Evolutionary conservation across 1,140 invertebrate species (phyloP), one percentile per base, ranked within the genome.

Genomic region (Capitella teleta): DNA sequence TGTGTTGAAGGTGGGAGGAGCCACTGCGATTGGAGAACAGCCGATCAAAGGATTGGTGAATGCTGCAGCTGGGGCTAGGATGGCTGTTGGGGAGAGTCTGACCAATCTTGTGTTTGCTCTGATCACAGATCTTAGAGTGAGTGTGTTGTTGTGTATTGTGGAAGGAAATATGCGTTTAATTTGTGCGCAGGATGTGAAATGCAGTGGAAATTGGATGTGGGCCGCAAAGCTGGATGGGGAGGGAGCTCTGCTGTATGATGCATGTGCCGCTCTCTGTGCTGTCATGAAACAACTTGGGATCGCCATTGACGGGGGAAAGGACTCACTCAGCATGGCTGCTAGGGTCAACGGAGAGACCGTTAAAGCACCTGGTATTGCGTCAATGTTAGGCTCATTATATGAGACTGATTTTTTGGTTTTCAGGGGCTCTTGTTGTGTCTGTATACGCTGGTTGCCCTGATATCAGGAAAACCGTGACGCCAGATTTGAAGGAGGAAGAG

Each of bases 201-300:
- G 92, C 64, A 93, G 88, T 53, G 93, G 87, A 3, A 98, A 98
- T 72, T 98, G 94, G 94, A 98, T 98, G 94, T 98, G 93, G 94
- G 81, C 92, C 3, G 92, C 92, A 5, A 97, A 97, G 74, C 75
- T 94, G 14, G 80, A 83, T 0, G 87, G 85, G 0, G 92, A 96
- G 74, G 93, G 93, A 4, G 86, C 84, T 16, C 78, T 81, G 28
- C 72, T 98, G 23, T 87, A 84, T 54, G 81, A 84, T 43, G 88
- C 94, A 2, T 96, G 92, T 64, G 66, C 74, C 34, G 86, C 90
- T 12, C 87, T 97, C 80, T 93, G 89, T 68, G 67, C 75, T 0
- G 71, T 92, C 0, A 91, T 97, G 87, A 76, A 74, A n/a, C 61
- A 81, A 59, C 70, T 97, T 1, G 88, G 87, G 46, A 83, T 98